A percentile compares a stretch with the other conserved stretches of the same genome.
Evolutionary conservation across 2,113 vertebrate genomes (phyloP).

Genomic region (Nestor notabilis): DNA sequence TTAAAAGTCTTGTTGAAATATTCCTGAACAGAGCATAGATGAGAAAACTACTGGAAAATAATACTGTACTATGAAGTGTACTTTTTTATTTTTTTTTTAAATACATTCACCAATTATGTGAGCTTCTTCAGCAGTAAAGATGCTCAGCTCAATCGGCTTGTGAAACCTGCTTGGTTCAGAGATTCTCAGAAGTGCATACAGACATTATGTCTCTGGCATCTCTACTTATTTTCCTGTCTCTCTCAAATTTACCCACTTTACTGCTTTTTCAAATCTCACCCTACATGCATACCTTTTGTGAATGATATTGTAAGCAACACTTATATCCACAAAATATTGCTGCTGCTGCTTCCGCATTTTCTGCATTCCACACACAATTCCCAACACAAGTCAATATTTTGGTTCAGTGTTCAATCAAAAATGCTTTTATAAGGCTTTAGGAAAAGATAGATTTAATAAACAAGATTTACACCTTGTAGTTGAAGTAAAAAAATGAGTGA

Average conservation of each 20-base stretch:
- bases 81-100: neutral
- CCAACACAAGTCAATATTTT: neutral
- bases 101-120: neutral
- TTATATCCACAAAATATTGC: neutral
- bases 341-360: neutral
- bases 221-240: neutral
- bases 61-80: neutral
- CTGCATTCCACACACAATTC: neutral
- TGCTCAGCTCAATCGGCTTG: neutral
- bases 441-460: neutral
- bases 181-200: neutral
- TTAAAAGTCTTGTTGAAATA: neutral
- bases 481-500: neutral
- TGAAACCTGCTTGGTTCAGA: neutral
- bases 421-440: neutral
- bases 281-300: neutral
- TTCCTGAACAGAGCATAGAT: neutral
- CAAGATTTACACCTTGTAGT: neutral
- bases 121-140: neutral
- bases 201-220: neutral
- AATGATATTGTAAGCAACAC: neutral
- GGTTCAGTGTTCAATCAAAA: neutral
- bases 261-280: neutral
- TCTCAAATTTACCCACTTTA: neutral
- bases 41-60: neutral